Conservation (phyloP, 2,797 vertebrate species). For the Crypturellus tataupa region DNA sequence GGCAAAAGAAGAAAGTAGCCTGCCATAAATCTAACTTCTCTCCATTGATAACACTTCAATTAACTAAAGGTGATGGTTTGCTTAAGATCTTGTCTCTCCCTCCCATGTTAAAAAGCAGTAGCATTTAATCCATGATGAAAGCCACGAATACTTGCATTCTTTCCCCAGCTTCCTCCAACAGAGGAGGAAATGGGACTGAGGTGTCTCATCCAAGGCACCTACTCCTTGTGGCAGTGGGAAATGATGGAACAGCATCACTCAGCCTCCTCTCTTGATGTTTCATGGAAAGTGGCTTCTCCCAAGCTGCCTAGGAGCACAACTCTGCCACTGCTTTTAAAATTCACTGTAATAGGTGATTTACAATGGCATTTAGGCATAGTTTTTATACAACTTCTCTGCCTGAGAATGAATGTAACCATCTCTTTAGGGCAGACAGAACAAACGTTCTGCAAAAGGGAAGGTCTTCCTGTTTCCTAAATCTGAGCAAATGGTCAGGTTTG, state of each 20-base stretch:
- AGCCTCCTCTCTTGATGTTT: neutral
- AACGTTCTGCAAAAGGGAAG: neutral
- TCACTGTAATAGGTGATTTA: neutral
- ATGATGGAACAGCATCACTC: neutral
- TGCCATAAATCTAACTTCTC: neutral
- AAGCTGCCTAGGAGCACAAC: neutral
- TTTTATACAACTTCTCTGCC: neutral
- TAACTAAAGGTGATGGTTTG: neutral
- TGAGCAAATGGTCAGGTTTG: neutral
- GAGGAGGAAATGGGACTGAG: neutral
- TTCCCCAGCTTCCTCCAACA: neutral
- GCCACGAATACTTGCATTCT: neutral
- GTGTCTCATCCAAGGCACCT: neutral
- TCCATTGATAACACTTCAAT: neutral
- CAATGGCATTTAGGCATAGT: neutral
- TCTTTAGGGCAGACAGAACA: neutral
- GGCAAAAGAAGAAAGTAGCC: neutral
- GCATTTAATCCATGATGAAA: neutral
- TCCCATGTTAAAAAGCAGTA: neutral
- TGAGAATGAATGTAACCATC: neutral
- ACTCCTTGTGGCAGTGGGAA: neutral
- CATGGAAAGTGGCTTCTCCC: neutral
- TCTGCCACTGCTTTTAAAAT: neutral
- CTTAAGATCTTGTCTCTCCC: neutral
- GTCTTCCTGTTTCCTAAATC: neutral